Evolutionary conservation across 2,113 vertebrate genomes (phyloP), one percentile per base, ranked within the genome.

Genomic region (Puffinus mauretanicus): DNA sequence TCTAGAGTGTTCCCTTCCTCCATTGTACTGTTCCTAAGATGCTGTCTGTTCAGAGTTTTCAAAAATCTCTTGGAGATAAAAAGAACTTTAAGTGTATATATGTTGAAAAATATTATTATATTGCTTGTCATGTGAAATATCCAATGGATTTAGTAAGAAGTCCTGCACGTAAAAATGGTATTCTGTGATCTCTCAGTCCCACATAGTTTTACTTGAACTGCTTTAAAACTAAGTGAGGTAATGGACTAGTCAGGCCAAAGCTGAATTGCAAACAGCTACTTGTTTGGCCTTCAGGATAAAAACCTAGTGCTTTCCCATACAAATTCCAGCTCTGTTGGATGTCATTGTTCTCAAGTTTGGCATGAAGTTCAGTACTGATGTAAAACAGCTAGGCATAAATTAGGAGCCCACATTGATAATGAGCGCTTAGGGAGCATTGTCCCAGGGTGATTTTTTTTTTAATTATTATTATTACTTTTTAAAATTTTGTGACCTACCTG

Each of bases 221-320:
- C 58, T 94, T 82, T 82, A 89, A 92, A 89, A 77, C 29, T 42
- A 42, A 66, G 78, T 93, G 93, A 94, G 76, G 84, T 83, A 80
- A 73, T 83, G 51, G 54, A 92, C 62, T 62, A 96, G 62, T 58
- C 75, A 86, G 55, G 82, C 87, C 75, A 95, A 93, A 81, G 46
- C 46, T 88, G 90, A 89, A 94, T 58, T 91, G 76, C 72, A 90
- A 88, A 82, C 51, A 82, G 93, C 88, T 95, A 60, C 96, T 97
- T 96, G 61, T 97, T 96, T 96, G 94, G 89, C 93, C 95, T 97
- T 91, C 78, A 66, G 71, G 82, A 91, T 70, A 49, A 83, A 95
- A 96, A 52, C 22, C 34, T 65, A 49, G 34, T 89, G 52, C 77
- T 95, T 93, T 95, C 84, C 62, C 85, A 77, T 92, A 70, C 54